These are phyloP conservation scores for Listronotus oregonensis DNA, from an alignment of 1,140 invertebrate species.

Conservation along the genomic window DNA sequence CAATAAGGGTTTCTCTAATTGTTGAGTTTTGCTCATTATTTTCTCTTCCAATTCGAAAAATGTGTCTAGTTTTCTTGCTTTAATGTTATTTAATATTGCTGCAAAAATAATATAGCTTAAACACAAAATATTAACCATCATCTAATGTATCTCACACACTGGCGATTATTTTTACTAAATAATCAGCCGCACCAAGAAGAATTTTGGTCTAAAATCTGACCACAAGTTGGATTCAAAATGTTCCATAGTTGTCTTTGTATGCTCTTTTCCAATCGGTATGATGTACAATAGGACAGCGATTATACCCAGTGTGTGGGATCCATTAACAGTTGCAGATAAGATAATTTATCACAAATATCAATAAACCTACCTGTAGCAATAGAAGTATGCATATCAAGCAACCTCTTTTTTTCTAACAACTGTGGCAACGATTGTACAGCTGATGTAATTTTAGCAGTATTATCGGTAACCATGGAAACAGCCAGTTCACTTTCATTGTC, in stretches of 20 bases:
- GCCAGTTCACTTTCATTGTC: constrained; percentile 78
- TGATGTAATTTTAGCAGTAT: constrained; percentile 90
- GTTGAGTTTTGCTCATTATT: constrained; percentile 83
- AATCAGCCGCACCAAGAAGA: too few relatives aligned
- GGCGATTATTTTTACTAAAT: too few relatives aligned
- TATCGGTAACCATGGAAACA: constrained; percentile 86
- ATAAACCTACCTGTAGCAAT: constrained; percentile 82
- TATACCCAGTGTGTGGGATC: too few relatives aligned
- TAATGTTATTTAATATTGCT: constrained; percentile 88
- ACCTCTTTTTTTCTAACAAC: constrained; percentile 92
- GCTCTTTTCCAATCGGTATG: too few relatives aligned
- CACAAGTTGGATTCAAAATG: too few relatives aligned
- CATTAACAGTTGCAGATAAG: too few relatives aligned
- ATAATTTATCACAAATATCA: too few relatives aligned
- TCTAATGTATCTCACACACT: too few relatives aligned
- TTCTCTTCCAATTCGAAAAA: constrained; percentile 99
- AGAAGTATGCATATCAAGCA: constrained; percentile 98
- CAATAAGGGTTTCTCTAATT: constrained; percentile 74
- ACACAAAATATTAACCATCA: too few relatives aligned
- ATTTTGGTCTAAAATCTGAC: too few relatives aligned
- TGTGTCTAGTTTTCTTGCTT: constrained; percentile 88
- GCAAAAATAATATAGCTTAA: constrained; percentile 7
- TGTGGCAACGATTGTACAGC: constrained; percentile 96
- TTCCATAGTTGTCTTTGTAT: too few relatives aligned
- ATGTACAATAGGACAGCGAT: too few relatives aligned